phyloP scores from a whole-genome alignment of 2,797 vertebrate genomes.

The Premnoplex brunnescens region DNA sequence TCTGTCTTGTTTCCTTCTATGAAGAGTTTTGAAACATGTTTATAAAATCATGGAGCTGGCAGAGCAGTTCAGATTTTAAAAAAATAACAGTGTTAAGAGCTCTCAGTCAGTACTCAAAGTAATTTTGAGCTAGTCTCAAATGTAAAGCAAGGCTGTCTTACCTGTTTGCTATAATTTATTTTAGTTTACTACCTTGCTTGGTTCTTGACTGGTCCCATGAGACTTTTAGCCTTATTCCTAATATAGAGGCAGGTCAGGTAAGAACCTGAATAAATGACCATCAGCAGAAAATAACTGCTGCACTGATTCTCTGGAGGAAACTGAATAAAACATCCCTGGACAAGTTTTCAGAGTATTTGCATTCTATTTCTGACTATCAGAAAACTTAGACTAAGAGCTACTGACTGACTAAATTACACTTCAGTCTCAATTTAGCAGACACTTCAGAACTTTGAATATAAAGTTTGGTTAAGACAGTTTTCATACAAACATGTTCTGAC shows the following conservation, averaged over 20 bases:
- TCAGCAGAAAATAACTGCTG: not conserved
- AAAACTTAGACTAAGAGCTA: not conserved
- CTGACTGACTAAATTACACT: not conserved
- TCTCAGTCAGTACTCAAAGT: not conserved
- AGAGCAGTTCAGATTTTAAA: not conserved
- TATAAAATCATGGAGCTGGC: not conserved
- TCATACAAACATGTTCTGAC: not conserved
- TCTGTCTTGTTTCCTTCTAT: not conserved
- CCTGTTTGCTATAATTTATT: not conserved
- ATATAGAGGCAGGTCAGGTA: not conserved
- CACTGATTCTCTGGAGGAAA: not conserved
- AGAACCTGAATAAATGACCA: not conserved
- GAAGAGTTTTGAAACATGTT: not conserved
- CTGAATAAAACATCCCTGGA: not conserved
- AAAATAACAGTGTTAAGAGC: not conserved
- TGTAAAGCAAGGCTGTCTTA: not conserved
- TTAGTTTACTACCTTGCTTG: not conserved
- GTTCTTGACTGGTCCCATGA: not conserved
- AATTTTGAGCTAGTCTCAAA: not conserved
- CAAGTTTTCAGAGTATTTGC: not conserved
- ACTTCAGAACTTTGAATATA: not conserved
- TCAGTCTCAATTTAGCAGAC: not conserved
- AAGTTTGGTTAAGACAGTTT: not conserved
- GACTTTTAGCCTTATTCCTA: not conserved
- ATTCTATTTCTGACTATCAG: not conserved